Percentiles rank a stretch among this genome's conserved stretches.
Conservation (phyloP, 2,113 vertebrate species). For the Sander lucioperca region DNA sequence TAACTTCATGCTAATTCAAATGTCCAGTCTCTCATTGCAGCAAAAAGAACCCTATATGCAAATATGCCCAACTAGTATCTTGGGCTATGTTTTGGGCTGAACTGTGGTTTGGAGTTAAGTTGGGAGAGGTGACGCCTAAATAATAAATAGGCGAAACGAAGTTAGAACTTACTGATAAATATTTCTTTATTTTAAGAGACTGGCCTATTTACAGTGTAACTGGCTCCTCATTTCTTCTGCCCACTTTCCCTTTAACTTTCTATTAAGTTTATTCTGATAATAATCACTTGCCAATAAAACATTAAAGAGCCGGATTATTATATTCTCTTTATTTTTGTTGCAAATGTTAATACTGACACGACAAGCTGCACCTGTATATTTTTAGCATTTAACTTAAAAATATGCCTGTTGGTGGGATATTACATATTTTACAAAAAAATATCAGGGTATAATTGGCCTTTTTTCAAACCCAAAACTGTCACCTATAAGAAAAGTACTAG, state of each 20-base stretch:
- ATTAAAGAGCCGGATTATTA: neutral
- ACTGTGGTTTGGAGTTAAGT: neutral
- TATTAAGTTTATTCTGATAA: neutral
- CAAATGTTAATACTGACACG: neutral
- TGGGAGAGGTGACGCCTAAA: neutral
- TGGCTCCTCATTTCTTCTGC: neutral
- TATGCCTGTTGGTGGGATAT: neutral
- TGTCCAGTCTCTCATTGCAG: neutral
- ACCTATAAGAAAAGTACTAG: neutral
- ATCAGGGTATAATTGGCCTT: neutral
- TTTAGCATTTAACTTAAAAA: neutral
- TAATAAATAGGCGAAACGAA: neutral
- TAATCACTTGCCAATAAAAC: neutral
- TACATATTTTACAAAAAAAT: neutral
- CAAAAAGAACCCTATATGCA: slow-evolving; percentile 8
- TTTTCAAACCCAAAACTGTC: neutral
- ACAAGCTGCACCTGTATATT: neutral
- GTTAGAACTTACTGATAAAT: no score
- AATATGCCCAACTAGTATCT: neutral
- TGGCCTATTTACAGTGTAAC: neutral
- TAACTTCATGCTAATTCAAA: neutral
- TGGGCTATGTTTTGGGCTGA: neutral
- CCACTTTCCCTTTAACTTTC: neutral
- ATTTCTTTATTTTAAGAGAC: neutral
- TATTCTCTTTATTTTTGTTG: neutral